These are phyloP conservation scores for Polyploca ridens DNA, from an alignment of 2,888 invertebrate species.

Conservation along the genomic window DNA sequence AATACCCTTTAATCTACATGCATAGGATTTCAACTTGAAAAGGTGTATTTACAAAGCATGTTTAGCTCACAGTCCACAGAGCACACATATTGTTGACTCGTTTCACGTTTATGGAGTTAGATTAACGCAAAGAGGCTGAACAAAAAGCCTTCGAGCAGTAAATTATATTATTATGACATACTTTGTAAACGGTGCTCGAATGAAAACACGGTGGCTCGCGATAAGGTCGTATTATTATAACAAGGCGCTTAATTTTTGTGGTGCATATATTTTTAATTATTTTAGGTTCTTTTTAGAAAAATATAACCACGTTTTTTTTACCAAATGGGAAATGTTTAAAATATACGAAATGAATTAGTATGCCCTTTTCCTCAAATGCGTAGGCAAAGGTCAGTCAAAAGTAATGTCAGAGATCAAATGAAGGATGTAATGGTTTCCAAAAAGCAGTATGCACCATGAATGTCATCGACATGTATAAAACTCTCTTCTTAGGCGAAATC, in stretches of 20 bases:
- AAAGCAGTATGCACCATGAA: too few species aligned
- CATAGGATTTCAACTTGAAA: not conserved
- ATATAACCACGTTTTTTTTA: not conserved
- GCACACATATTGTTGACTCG: constrained; percentile 15
- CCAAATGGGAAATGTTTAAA: not conserved
- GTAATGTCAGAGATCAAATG: too few species aligned
- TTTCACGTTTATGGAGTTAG: constrained; percentile 25
- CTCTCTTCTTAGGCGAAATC: too few species aligned
- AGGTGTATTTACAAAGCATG: constrained; percentile 2
- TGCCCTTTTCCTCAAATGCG: too few species aligned
- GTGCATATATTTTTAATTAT: not conserved
- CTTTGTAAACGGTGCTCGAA: constrained; percentile 38
- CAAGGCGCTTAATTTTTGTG: not conserved
- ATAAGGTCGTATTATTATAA: not conserved
- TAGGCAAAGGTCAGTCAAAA: too few species aligned
- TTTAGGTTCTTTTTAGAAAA: too few species aligned
- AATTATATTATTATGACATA: constrained; percentile 46
- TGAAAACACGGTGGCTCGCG: constrained; percentile 29
- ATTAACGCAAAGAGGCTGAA: constrained; percentile 33
- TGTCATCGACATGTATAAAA: too few species aligned
- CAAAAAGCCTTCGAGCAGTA: constrained; percentile 35
- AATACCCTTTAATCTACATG: too few species aligned
- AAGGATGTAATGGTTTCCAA: too few species aligned
- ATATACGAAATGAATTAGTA: too few species aligned
- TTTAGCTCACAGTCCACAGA: not conserved